Base-by-base conservation (phyloP, 2,113 vertebrate genomes). In the Fukomys damarensis region DNA sequence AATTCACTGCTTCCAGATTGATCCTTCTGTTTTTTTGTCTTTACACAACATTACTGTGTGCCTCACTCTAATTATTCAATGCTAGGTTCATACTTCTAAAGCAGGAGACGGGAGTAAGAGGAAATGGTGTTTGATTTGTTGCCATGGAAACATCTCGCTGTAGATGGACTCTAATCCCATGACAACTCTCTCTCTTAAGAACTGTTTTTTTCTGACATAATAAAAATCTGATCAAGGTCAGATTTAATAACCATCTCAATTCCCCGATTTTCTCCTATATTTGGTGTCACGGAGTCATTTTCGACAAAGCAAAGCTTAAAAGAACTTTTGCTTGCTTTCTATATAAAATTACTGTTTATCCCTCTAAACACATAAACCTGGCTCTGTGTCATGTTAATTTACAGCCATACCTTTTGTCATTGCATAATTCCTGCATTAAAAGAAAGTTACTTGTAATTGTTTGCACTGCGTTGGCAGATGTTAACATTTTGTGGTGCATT, bases 101-200 rank as follows among this genome's bases (percentile, higher is more conserved):
- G 97, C 98, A 98, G 97, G 98, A 98, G 97, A 98, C 98, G 98
- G 97, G 98, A 98, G 98, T 98, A 97, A 97, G 98, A 98, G 97
- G 98, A 98, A 99, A 99, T 98, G 98, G 98, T 99, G 98, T 98
- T 98, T 99, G 98, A 98, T 98, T 98, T 98, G 99, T 99, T 99
- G 97, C 99, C 98, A 99, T 99, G 98, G 99, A 98, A 99, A 99
- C 99, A 87, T 98, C 98, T 98, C 96, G 77, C 98, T 98, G 98
- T 98, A 98, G 98, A 98, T 98, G 98, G 99, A 98, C 98, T 99
- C 98, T 98, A 99, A 98, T 99, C 98, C 98, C 99, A 98, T 98
- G 98, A 98, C 98, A 99, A 98, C 98, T 98, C 98, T 98, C 97
- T 98, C 98, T 98, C 98, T 98, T 98, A 98, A 98, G 98, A 98